Base-by-base conservation (phyloP, 2,797 vertebrate species). In the Tachyglossus aculeatus region DNA sequence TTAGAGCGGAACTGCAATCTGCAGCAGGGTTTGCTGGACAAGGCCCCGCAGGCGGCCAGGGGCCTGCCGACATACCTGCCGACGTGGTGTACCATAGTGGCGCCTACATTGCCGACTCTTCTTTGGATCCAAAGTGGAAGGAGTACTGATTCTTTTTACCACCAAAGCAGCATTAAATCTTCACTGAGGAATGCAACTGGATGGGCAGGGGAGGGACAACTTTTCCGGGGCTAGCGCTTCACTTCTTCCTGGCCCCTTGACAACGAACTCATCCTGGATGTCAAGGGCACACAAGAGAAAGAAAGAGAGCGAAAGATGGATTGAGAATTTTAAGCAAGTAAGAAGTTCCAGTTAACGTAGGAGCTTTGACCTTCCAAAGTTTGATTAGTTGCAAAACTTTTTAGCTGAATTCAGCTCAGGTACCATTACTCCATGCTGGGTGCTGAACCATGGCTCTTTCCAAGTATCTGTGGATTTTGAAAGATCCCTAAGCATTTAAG, bases 181-280 rank as follows among this genome's bases (percentile, higher is more conserved):
- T 90, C 71, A 88, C 90, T 89, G 82, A 71, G 71, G 56, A 51
- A 57, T 60, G 56, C 66, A 79, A 89, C 64, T 80, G 83, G 86
- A 76, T 32, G 33, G 67, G 75, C 77, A 85, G 48, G 78, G 80
- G 72, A 71, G 91, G 84, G 81, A 81, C 59, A 81, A 65, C 19
- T 83, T 91, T 81, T 85, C 51, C 19, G 86, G 81, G 78, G 88
- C 88, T 82, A 84, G 86, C 58, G 77, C 44, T 85, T 84, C 71
- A 78, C 44, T 85, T 84, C 71, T 77, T 71, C 74, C 39, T 56
- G 76, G 67, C 50, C 66, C 67, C 77, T 80, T 74, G 73, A 88
- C 80, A 83, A 78, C 44, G 71, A 82, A 63, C 34, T 67, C 85
- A 81, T 41, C 65, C 80, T 84, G 87, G 82, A 86, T 81, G 86